Base-by-base conservation (phyloP, 1,140 invertebrate species). In the Subanguina moxae region DNA sequence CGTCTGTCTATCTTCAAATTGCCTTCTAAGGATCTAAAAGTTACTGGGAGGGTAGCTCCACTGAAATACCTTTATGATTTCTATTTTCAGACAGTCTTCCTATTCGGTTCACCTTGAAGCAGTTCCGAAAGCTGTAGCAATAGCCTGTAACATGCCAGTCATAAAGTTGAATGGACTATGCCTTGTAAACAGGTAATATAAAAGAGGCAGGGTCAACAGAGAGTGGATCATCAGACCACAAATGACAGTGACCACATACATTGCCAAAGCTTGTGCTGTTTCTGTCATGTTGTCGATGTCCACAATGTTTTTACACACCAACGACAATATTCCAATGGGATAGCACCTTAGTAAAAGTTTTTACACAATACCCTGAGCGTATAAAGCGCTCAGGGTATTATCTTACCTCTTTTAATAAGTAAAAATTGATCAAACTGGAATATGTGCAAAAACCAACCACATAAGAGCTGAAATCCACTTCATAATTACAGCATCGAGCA, bases 21-120 rank as follows among this genome's bases (percentile, higher is more conserved):
- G 63, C 86, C 84, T 73, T 86, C 86, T 58, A 86, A 74, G 71
- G 84, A 84, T 19, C 27, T 89, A 84, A 97, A 94, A 57, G 93
- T 94, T 46, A 96, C 88, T 42, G 94, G 94, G 57, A 97, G 86
- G 38, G 94, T 93, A 45, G 93, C 93, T 74, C 93, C 90, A 83
- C 92, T 95, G 65, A 65, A 68, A 64, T 19, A 19, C n/a, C n/a
- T 64, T n/a, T 19, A 59, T 64, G 5, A 65, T 23, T 62, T 19
- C 3, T 64, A 38, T 21, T 64, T 64, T 30, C 5, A 25, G 27
- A 61, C n/a, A 61, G 27, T 25, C n/a, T 25, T 8, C 23, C 19
- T 25, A 32, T 19, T 19, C 19, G 0, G 13, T 32, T 23, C 0
- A 73, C 71, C 71, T 74, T 21, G 32, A 77, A 43, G 90, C 90